Base-by-base conservation (phyloP, 2,888 invertebrate species). In the Thalpophila matura region DNA sequence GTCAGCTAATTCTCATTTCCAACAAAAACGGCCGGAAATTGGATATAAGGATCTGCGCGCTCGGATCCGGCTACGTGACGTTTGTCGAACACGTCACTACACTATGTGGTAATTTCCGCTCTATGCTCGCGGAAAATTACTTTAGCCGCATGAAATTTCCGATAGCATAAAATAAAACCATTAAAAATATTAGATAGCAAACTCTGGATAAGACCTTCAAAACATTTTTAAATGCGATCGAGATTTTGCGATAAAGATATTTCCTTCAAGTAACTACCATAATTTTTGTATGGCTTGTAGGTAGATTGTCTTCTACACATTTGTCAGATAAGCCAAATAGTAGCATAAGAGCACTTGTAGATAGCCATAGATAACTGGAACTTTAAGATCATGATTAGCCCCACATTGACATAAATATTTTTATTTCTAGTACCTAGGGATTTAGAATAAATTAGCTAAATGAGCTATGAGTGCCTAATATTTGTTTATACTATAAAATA, bases 71-170 rank as follows among this genome's bases (percentile, higher is more conserved):
- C 91, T 93, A 94, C 94, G 94, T 94, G 94, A 94, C 94, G 94
- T 93, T 93, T 94, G 94, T 93, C 93, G 92, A 94, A 94, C 93
- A 94, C 92, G 93, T 94, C 94, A 94, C 92, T 90, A 91, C 92
- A 94, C 94, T 94, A 93, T 95, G 94, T 92, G 91, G 93, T 95
- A 95, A 95, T 95, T 94, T 95, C 94, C 94, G 94, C 87, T 91
- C 89, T 82, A 86, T 87, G 91, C 92, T 91, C 89, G 93, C 88
- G 93, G 92, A 94, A 95, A 94, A 95, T 95, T 95, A 94, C 94
- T 95, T 94, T 92, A 91, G 92, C 93, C 91, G 88, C 91, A 92
- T 90, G 91, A 92, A 94, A 94, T 93, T 94, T 93, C 93, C 93
- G 91, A 91, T 89, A 84, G 84, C 86, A 87, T 86, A 88, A 87